These are phyloP conservation scores for Drosophila kanekoi DNA, from an alignment of 2,888 invertebrate species.

Conservation along the genomic window DNA sequence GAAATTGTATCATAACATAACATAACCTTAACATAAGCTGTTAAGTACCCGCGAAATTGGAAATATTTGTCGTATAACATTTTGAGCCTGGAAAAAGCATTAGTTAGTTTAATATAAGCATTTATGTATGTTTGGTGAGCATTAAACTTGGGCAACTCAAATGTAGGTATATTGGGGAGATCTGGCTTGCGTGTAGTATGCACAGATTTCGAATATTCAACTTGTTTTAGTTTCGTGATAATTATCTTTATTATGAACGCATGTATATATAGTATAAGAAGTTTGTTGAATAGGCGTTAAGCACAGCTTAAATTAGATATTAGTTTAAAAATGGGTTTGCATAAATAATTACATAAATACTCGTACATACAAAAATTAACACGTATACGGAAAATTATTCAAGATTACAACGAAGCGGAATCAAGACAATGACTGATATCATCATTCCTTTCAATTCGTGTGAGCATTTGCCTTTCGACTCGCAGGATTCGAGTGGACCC, in stretches of 20 bases:
- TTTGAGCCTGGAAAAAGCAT: no score
- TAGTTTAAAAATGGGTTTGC: conserved; percentile 58
- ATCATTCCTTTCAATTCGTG: conserved; percentile 24
- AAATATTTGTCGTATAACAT: no score
- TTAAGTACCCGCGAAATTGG: no score
- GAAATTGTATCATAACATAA: no score
- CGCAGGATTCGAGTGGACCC: conserved; percentile 29
- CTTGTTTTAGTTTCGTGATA: background rate
- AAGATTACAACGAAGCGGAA: conserved; percentile 51
- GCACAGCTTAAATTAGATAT: conserved; percentile 65
- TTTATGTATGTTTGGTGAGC: no score
- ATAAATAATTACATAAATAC: conserved; percentile 74
- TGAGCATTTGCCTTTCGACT: conserved; percentile 43
- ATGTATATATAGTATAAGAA: conserved; percentile 24
- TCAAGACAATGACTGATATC: conserved; percentile 13
- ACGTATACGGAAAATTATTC: conserved; percentile 50
- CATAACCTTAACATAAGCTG: no score
- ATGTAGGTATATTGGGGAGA: no score
- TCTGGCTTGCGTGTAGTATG: no score
- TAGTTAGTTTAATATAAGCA: no score
- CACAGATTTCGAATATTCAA: no score
- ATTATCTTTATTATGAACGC: conserved; percentile 57
- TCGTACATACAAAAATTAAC: conserved; percentile 48
- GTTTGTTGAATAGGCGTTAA: conserved; percentile 42
- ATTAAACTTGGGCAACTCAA: no score